A percentile compares a stretch with the other conserved stretches of the same genome.
Conservation (phyloP, 2,888 invertebrate genomes). For the Arctia plantaginis region DNA sequence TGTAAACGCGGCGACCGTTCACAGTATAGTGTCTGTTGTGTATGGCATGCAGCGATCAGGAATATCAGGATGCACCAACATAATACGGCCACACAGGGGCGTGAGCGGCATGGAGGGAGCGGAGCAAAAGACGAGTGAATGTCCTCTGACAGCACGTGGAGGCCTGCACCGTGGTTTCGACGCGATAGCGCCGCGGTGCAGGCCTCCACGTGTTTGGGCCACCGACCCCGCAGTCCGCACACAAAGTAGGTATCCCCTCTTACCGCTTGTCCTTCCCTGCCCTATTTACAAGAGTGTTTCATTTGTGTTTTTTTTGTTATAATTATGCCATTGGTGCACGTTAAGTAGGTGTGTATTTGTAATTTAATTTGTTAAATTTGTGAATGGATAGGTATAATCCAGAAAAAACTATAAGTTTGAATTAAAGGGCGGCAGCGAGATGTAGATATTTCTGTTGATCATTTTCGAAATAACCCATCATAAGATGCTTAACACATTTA, state of each 20-base stretch:
- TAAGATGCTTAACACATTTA: not conserved
- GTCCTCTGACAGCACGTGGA: conserved; percentile 81
- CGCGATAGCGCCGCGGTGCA: conserved; percentile 76
- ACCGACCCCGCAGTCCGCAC: conserved; percentile 74
- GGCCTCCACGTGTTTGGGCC: conserved; percentile 84
- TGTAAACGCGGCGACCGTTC: conserved; percentile 70
- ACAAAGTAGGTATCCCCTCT: conserved; percentile 59
- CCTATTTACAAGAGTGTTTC: conserved; percentile 38
- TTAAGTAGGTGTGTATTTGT: not conserved
- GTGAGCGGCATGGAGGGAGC: conserved; percentile 63
- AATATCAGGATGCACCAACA: conserved; percentile 82
- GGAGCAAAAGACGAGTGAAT: conserved; percentile 71
- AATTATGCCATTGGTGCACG: not conserved
- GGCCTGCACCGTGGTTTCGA: conserved; percentile 81
- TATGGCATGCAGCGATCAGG: conserved; percentile 80
- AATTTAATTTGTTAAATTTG: not conserved
- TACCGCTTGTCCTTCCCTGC: conserved; percentile 53
- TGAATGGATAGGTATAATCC: not conserved
- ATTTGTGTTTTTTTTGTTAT: conserved; percentile 22
- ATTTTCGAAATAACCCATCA: not conserved
- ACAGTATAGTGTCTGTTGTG: conserved; percentile 80
- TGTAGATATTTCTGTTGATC: not conserved
- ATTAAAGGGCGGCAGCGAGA: no score
- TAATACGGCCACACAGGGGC: conserved; percentile 70
- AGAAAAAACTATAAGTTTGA: not conserved